These are phyloP conservation scores for Laodelphax striatellus DNA, from an alignment of 1,140 invertebrate species.

Conservation along the genomic window DNA sequence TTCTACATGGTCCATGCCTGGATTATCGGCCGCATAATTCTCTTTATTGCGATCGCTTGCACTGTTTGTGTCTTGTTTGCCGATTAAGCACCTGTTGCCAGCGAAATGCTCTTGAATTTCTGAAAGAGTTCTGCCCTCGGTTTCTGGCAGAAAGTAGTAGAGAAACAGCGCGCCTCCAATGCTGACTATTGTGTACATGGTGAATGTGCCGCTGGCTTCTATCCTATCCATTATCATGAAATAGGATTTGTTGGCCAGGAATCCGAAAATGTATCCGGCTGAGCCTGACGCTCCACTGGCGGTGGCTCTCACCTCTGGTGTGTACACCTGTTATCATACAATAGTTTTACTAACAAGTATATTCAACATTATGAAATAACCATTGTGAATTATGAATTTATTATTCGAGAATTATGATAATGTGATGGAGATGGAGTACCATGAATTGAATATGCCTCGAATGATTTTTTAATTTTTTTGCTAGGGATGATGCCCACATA, in stretches of 20 bases:
- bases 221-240: conserved; percentile 45
- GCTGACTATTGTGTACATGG: conserved; percentile 47
- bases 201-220: conserved; percentile 53
- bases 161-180: conserved; percentile 37
- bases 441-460: no score
- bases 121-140: conserved; percentile 64
- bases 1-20: conserved; percentile 5
- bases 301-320: conserved; percentile 47
- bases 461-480: no score
- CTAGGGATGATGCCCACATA: no score
- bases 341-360: no score
- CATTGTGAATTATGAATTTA: no score
- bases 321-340: conserved; percentile 36
- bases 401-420: no score
- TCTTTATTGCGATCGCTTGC: neutral
- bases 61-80: neutral
- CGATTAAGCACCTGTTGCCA: conserved; percentile 37
- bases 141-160: conserved; percentile 57
- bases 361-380: no score
- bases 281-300: conserved; percentile 57
- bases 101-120: conserved; percentile 62
- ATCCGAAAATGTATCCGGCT: conserved; percentile 56
- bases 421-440: no score
- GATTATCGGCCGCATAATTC: conserved; percentile 11
- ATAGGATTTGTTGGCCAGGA: conserved; percentile 58